These are phyloP conservation scores for Plestiodon gilberti DNA, from an alignment of 2,113 vertebrate genomes.

Conservation along the genomic window DNA sequence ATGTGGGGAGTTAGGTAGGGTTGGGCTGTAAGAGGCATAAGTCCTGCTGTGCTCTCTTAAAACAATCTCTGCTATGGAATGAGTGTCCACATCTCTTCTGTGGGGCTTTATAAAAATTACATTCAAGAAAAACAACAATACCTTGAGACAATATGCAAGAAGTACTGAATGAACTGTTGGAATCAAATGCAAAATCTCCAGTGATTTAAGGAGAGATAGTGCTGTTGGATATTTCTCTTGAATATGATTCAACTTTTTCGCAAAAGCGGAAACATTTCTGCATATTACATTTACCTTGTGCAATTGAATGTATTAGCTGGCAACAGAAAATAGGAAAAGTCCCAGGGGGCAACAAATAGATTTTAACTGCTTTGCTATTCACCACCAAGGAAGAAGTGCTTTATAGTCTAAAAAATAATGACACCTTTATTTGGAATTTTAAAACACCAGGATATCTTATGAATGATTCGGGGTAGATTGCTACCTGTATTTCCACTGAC, in stretches of 20 bases:
- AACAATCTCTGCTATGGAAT: neutral
- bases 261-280: conserved; percentile 3
- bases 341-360: neutral
- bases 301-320: neutral
- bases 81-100: neutral
- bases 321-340: neutral
- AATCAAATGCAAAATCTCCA: conserved; percentile 25
- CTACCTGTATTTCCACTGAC: neutral
- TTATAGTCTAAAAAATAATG: conserved; percentile 24
- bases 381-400: neutral
- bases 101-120: neutral
- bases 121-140: neutral
- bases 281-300: conserved; percentile 12
- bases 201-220: accelerated
- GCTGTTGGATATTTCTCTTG: neutral
- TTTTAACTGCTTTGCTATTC: conserved; percentile 1
- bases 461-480: neutral
- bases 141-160: neutral
- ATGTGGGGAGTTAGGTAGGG: no score
- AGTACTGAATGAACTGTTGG: neutral
- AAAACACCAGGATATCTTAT: neutral
- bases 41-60: neutral
- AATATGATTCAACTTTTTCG: neutral
- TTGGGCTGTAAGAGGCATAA: neutral
- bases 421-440: conserved; percentile 13